These are phyloP conservation scores for Hirtodrosophila trivittata DNA, from an alignment of 2,888 invertebrate species.

Conservation along the genomic window DNA sequence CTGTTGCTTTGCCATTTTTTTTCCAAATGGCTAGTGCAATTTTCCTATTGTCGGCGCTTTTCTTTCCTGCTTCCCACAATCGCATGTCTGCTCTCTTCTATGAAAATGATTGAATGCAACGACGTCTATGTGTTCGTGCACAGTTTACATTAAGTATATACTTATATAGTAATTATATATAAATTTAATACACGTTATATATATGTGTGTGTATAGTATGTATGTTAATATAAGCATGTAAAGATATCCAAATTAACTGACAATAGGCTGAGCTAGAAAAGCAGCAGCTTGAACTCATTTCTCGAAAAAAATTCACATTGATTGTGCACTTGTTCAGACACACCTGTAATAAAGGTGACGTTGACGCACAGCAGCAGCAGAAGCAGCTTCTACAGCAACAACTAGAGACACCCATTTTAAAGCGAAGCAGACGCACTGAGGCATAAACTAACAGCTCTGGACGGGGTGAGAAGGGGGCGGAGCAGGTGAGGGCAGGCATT, in stretches of 20 bases:
- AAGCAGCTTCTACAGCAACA: conserved; percentile 9
- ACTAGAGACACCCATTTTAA: conserved; percentile 39
- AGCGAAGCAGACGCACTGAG: conserved; percentile 61
- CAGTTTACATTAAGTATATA: conserved; percentile 25
- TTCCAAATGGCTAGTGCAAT: too few species aligned
- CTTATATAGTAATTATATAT: not conserved
- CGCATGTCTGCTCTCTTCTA: conserved; percentile 11
- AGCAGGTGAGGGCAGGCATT: not conserved
- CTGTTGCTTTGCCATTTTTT: too few species aligned
- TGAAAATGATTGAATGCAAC: conserved; percentile 16
- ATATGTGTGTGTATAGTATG: not conserved
- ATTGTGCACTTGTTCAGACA: conserved; percentile 65
- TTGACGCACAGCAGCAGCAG: conserved; percentile 16
- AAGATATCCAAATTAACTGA: conserved; percentile 24
- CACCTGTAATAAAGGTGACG: conserved; percentile 63
- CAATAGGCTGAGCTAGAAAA: conserved; percentile 20
- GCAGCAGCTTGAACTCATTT: conserved; percentile 61
- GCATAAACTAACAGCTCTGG: conserved; percentile 46
- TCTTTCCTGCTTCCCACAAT: conserved; percentile 29
- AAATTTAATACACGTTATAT: too few species aligned
- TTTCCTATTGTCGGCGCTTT: conserved; percentile 16
- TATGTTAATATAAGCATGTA: conserved; percentile 26
- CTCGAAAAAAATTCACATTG: conserved; percentile 58
- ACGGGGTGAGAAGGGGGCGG: not conserved
- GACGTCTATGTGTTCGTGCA: conserved; percentile 21